Conservation (phyloP, 2,888 invertebrate genomes). For the Serrognathus titanus region DNA sequence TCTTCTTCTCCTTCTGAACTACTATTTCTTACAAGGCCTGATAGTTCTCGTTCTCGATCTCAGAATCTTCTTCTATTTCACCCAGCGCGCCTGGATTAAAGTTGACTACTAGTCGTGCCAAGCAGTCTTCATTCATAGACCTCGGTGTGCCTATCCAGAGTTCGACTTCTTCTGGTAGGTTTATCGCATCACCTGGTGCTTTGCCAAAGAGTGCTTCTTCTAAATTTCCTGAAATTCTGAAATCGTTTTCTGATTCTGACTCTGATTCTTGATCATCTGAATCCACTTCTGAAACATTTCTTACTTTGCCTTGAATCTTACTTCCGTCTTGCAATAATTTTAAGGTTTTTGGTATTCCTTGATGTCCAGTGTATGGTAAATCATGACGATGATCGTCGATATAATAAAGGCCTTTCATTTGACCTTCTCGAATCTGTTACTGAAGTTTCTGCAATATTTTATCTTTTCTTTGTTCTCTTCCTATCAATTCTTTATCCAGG, state of each 20-base stretch:
- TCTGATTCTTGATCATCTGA: too few relatives aligned
- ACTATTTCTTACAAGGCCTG: background rate
- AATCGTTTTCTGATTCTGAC: too few relatives aligned
- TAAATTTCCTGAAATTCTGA: background rate
- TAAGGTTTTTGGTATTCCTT: conserved; percentile 31
- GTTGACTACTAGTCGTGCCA: too few relatives aligned
- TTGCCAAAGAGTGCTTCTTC: background rate
- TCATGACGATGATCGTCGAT: conserved; percentile 23
- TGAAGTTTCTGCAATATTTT: background rate
- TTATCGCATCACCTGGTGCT: too few relatives aligned
- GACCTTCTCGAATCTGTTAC: too few relatives aligned
- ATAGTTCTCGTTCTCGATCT: background rate
- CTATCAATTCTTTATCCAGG: too few relatives aligned
- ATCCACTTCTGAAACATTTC: too few relatives aligned
- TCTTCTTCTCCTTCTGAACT: background rate
- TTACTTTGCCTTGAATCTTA: background rate
- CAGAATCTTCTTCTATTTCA: background rate
- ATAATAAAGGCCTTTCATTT: conserved; percentile 6
- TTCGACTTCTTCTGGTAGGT: background rate
- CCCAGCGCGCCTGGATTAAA: background rate
- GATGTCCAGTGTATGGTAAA: conserved; percentile 29
- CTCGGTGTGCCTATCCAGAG: background rate
- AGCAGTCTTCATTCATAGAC: too few relatives aligned
- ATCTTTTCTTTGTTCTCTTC: too few relatives aligned
- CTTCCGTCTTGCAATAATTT: conserved; percentile 17